Base-by-base conservation (phyloP, 1,140 invertebrate species). In the Lanistes nyassanus region DNA sequence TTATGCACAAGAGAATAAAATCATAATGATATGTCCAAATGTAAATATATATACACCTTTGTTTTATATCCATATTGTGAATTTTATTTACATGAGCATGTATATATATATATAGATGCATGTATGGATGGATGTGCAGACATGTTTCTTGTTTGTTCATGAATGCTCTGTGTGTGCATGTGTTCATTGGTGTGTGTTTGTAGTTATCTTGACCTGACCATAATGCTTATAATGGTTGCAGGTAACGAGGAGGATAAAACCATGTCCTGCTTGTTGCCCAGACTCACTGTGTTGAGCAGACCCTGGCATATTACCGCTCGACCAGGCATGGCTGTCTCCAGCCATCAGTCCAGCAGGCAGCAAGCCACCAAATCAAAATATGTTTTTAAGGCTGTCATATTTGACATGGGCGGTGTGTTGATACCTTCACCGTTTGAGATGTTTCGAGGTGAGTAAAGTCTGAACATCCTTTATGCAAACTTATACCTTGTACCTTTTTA, bases 381-480 rank as follows among this genome's bases (percentile, higher is more conserved):
- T n/a, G n/a, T n/a, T n/a, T 75, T 76, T 55, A 88, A 86, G 75
- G 86, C 88, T 47, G 88, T 89, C 4, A 87, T 90, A 66, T 90
- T 90, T 85, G 89, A 90, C 72, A 82, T 90, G 83, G 89, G 89
- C 31, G 89, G 89, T 37, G 89, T 90, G 13, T 67, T 90, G 11
- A 67, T 89, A 7, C 88, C 88, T 36, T 79, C 81, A 11, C 89
- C 89, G 29, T 72, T 83, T 53, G 56, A 64, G 21, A 31, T 83
- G 11, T 89, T 89, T 79, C 70, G 76, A 82, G 81, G 87, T 88
- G 78, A 16, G 56, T 19, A 19, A 29, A n/a, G n/a, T n/a, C 51
- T 53, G 51, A 42, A 36, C 51, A 36, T 19, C 34, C 62, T 21
- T 29, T 19, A 65, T 65, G 62, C 31, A 29, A n/a, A 3, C 21